Evolutionary conservation across 2,113 vertebrate species (phyloP).

Genomic region (Aegithalos caudatus): DNA sequence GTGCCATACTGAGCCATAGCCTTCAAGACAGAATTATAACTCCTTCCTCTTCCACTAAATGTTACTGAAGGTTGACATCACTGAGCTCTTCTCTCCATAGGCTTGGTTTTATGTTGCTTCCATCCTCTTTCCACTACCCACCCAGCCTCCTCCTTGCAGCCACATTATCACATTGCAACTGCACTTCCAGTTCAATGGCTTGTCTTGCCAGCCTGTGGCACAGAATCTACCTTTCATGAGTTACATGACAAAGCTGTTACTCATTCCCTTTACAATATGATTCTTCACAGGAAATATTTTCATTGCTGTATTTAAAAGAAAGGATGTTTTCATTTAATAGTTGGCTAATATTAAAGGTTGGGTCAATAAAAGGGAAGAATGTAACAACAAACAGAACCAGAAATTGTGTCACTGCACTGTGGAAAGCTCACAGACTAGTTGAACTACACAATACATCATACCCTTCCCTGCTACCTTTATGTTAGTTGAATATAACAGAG

Average conservation of each 20-base stretch:
- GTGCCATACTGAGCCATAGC: neutral
- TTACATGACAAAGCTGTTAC: neutral
- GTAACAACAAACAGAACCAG: neutral
- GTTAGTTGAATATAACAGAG: neutral
- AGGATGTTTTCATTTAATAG: neutral
- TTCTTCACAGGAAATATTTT: neutral
- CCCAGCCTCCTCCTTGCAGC: neutral
- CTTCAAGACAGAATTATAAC: neutral
- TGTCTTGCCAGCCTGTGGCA: neutral
- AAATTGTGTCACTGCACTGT: neutral
- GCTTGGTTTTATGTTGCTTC: neutral
- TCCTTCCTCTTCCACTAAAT: neutral
- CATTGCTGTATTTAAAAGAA: neutral
- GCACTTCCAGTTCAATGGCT: neutral
- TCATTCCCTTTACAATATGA: neutral
- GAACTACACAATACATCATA: neutral
- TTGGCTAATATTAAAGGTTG: neutral
- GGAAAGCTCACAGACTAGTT: neutral
- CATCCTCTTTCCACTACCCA: neutral
- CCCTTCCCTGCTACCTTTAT: neutral
- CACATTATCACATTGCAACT: neutral
- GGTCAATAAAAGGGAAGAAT: neutral
- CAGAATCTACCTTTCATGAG: neutral
- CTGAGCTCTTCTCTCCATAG: neutral
- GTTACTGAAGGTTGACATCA: neutral